These are phyloP conservation scores for Desoria tigrina DNA, from an alignment of 2,888 invertebrate genomes.

Conservation along the genomic window DNA sequence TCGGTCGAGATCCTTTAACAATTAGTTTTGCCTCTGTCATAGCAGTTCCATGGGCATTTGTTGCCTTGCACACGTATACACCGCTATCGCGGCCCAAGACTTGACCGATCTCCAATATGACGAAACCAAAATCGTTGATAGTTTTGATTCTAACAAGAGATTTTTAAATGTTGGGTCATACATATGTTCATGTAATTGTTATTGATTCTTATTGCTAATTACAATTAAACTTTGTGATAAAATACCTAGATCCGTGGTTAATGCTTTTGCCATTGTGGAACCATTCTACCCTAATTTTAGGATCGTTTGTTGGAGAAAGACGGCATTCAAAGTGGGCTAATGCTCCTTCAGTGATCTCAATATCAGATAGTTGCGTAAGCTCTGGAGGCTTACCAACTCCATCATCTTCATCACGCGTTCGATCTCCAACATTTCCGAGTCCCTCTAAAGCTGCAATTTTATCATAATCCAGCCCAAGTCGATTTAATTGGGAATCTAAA, in stretches of 20 bases:
- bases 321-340: constrained; percentile 91
- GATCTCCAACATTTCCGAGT: constrained; percentile 68
- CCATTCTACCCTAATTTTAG: constrained; percentile 94
- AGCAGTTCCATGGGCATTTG: constrained; percentile 87
- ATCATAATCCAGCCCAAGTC: constrained; percentile 73
- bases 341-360: constrained; percentile 80
- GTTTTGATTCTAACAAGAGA: constrained; percentile 92
- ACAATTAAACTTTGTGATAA: too few species aligned
- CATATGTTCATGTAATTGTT: too few species aligned
- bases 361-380: constrained; percentile 80
- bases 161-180: too few species aligned
- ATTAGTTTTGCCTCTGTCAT: constrained; percentile 82
- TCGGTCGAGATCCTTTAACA: constrained; percentile 81
- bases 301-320: constrained; percentile 83
- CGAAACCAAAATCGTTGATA: constrained; percentile 95
- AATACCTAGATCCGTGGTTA: constrained; percentile 65
- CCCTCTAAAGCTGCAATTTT: constrained; percentile 90
- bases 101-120: constrained; percentile 91
- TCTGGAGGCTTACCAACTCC: constrained; percentile 87
- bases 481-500: constrained; percentile 81
- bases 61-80: constrained; percentile 87
- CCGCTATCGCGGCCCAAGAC: constrained; percentile 92
- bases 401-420: constrained; percentile 67
- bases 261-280: constrained; percentile 73
- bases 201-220: too few species aligned